phyloP scores from a whole-genome alignment of 2,797 vertebrate genomes.

The Spinibarbus caldwelli region DNA sequence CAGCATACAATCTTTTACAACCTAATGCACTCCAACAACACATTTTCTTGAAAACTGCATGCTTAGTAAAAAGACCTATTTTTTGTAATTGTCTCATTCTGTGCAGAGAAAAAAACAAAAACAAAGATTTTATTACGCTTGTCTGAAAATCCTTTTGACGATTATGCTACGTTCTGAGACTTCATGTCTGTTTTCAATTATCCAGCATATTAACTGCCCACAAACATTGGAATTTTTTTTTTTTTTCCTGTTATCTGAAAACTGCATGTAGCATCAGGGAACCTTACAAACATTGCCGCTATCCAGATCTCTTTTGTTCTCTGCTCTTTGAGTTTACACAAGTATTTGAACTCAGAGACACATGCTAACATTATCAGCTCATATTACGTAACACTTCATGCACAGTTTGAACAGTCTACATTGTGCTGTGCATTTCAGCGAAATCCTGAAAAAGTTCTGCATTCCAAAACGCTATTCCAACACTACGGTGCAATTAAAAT shows the following conservation, averaged over 20 bases:
- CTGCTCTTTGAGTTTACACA: not conserved
- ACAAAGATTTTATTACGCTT: not conserved
- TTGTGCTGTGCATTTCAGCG: not conserved
- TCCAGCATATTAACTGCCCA: not conserved
- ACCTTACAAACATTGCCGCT: not conserved
- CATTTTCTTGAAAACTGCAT: not conserved
- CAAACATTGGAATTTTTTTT: not conserved
- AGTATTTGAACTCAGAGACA: conserved; percentile 40
- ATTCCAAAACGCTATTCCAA: not conserved
- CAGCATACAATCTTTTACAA: not conserved
- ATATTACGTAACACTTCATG: not conserved
- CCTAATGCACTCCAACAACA: not conserved
- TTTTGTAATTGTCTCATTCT: not conserved
- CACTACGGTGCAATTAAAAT: not conserved
- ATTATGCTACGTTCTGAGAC: not conserved
- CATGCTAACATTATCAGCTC: not conserved
- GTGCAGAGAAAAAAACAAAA: not conserved
- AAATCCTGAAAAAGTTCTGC: conserved; percentile 15
- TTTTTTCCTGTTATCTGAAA: not conserved
- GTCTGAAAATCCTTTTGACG: not conserved
- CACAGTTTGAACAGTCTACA: not conserved
- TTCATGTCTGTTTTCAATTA: conserved; percentile 17
- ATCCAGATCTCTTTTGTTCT: not conserved
- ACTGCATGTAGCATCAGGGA: not conserved
- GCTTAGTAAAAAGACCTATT: not conserved